A percentile compares a stretch with the other conserved stretches of the same genome.
phyloP scores from a whole-genome alignment of 2,113 vertebrate species.

The Uropsilus gracilis region DNA sequence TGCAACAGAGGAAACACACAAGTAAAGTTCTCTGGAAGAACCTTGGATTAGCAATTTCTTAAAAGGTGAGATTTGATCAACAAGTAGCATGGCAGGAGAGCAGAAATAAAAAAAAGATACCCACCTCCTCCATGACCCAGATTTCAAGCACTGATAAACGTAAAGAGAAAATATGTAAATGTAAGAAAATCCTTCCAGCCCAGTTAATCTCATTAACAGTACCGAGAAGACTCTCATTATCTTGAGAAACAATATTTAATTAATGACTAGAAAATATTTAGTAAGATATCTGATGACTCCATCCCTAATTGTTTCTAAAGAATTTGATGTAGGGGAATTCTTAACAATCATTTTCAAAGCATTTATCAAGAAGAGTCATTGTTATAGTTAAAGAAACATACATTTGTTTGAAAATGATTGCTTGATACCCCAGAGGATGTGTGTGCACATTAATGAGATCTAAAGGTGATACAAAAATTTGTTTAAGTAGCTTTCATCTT shows the following conservation, averaged over 20 bases:
- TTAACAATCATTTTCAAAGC: slow-evolving; percentile 18
- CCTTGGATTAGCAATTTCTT: background rate
- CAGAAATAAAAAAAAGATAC: background rate
- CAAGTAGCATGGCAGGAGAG: background rate
- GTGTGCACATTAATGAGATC: background rate
- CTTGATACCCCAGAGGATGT: background rate
- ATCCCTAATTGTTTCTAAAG: slow-evolving; percentile 7
- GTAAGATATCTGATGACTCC: background rate
- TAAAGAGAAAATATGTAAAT: background rate
- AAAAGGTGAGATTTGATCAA: background rate
- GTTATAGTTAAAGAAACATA: background rate
- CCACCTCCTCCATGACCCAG: background rate
- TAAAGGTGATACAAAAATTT: background rate
- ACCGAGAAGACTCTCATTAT: background rate
- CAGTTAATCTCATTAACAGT: background rate
- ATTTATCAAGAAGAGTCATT: slow-evolving; percentile 19
- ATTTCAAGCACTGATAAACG: rapidly evolving
- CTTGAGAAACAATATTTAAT: background rate
- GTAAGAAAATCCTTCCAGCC: background rate
- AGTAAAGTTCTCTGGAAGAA: background rate
- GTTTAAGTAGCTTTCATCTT: slow-evolving; percentile 45
- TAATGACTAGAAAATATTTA: background rate
- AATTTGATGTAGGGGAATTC: background rate
- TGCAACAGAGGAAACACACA: background rate
- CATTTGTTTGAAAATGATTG: slow-evolving; percentile 2